Base-by-base conservation (phyloP, 2,888 invertebrate species). In the Mycalesis mineus region DNA sequence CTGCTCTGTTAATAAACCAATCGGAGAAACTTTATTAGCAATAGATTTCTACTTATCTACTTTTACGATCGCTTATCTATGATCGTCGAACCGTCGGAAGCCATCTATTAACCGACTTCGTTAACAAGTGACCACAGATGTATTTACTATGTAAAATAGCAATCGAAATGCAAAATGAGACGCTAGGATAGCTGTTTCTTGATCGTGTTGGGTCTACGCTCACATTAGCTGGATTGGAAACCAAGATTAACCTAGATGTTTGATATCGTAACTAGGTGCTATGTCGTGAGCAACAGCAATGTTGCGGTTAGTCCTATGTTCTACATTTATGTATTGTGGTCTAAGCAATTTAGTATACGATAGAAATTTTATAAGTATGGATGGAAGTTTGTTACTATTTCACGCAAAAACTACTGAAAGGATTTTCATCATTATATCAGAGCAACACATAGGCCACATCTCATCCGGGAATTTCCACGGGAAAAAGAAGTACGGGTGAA, bases 121-220 rank as follows among this genome's bases (percentile, higher is more conserved):
- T 61, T 61, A 61, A 58, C 52, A 31, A 47, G 37, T 52, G 45
- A 17, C 40, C 37, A 45, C 45, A 37, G 37, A 8, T 9, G 36
- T 49, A 55, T 50, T 51, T 57, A 55, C 48, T 41, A 62, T 57
- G 60, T 49, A 62, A 62, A 60, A 55, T 60, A 49, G 52, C 49
- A 39, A 51, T 55, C 45, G 57, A 58, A 57, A 57, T 62, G 60
- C 57, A 62, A 57, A 60, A 55, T 60, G 49, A 60, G 55, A 55
- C 55, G 57, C 62, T 60, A 2, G 22, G 40, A 52, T 52, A 62
- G 62, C 57, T 36, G 52, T 60, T 45, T 44, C 57, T 55, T 49
- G 60, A 57, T 57, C 40, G 55, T 60, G 55, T 62, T 60, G 55
- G 45, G 54, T 36, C 53, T 44, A 60, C 54, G 39, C 50, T 50